Base-by-base conservation (phyloP, 2,888 invertebrate genomes). In the Melanostoma mellinum region DNA sequence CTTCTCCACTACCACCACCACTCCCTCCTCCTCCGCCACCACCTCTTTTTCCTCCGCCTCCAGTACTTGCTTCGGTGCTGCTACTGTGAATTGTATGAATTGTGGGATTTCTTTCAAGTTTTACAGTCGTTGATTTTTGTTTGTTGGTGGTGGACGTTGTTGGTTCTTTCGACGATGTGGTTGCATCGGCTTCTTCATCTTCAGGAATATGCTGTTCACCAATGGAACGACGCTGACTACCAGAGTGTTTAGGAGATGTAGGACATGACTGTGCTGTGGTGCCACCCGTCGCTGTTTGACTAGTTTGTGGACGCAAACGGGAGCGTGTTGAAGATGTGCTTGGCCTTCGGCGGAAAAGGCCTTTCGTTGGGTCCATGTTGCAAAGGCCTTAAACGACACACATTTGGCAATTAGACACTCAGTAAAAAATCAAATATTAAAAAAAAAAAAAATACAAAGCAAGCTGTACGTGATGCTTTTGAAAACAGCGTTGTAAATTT, bases 301-400 rank as follows among this genome's bases (percentile, higher is more conserved):
- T 87, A 65, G 88, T 87, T 69, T 88, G 89, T 32, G 88, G 88
- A 35, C 89, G 89, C 35, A 90, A 86, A 3, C 90, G 88, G n/a
- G 90, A 89, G 61, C 90, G 89, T 40, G 88, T 88, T 73, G 91
- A 91, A 42, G 90, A 88, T 79, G 86, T 89, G 50, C 91, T 91
- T 3, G 91, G 89, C 73, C 90, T 89, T 44, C 91, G 89, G 4
- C 91, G 91, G 78, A 91, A 91, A 50, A 91, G 88, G 40, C 91
- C 91, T 81, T 91, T 90, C 65, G 88, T 88, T 74, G 90, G 89
- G 67, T 91, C 91, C 87, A 89, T 88, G 79, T 91, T 90, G 86
- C 91, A 91, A 80, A 91, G 89, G 81, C 91, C 91, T 91, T 20
- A 20, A 20, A 71, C 6, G 65, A 48, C 38, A 8, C 0, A n/a